These are phyloP conservation scores for Acrossocheilus fasciatus DNA, from an alignment of 2,797 vertebrate species.

Conservation along the genomic window DNA sequence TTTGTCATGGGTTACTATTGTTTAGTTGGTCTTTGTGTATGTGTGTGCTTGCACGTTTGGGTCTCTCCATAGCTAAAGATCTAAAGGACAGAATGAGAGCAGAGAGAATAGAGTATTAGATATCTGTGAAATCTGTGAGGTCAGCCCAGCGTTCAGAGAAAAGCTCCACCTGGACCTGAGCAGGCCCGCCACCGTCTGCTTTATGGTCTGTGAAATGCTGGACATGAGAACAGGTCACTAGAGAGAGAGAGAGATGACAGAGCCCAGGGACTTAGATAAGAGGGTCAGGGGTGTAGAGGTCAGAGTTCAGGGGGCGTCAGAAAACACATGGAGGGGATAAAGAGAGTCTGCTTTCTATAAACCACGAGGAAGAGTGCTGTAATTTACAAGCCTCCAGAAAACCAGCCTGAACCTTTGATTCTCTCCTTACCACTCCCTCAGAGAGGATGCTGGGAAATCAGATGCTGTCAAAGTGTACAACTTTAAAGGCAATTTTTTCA, in stretches of 20 bases:
- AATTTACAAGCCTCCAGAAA: constrained; percentile 55
- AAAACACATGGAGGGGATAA: constrained; percentile 83
- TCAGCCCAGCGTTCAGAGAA: constrained; percentile 18
- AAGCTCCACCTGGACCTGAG: constrained; percentile 51
- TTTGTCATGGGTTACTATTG: constrained; percentile 10
- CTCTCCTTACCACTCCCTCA: constrained; percentile 20
- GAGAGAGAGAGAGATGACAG: constrained; percentile 39
- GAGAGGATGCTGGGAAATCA: constrained; percentile 2
- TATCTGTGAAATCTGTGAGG: constrained; percentile 48
- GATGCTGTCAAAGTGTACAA: constrained; percentile 1
- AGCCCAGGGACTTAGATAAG: constrained; percentile 72
- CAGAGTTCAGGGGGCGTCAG: constrained; percentile 66
- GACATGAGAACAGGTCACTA: constrained; percentile 49
- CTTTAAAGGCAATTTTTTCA: background rate
- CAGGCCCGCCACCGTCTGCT: constrained; percentile 43
- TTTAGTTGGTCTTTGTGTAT: constrained; percentile 9
- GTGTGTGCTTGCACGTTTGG: background rate
- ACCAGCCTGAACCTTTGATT: constrained; percentile 32
- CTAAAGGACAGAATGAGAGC: constrained; percentile 12
- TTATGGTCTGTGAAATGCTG: constrained; percentile 62
- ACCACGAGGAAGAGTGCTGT: constrained; percentile 64
- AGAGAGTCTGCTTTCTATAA: constrained; percentile 80
- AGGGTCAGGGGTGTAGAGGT: constrained; percentile 66
- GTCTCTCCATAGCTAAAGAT: constrained; percentile 22
- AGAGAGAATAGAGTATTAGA: constrained; percentile 32